Evolutionary conservation across 2,888 invertebrate species (phyloP).

Genomic region (Camponotus fellah): DNA sequence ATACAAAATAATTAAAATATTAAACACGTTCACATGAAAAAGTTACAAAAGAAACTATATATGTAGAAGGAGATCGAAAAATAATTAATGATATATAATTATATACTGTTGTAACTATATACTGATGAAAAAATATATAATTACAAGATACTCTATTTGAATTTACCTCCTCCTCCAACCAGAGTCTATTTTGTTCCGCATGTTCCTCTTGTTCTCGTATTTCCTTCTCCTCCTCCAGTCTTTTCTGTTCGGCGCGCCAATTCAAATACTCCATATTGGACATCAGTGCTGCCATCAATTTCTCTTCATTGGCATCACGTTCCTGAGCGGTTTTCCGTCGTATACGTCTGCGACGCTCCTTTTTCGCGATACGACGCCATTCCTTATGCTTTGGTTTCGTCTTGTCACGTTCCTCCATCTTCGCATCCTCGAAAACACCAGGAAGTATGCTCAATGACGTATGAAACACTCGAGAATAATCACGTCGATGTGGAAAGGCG

Average conservation of each 20-base stretch:
- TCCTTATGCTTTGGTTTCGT: constrained; percentile 79
- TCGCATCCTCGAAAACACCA: constrained; percentile 43
- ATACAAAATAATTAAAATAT: neutral
- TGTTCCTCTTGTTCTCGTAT: constrained; percentile 88
- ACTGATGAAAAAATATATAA: neutral
- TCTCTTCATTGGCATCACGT: constrained; percentile 88
- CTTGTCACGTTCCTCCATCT: constrained; percentile 60
- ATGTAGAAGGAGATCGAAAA: neutral
- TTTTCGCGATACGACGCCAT: constrained; percentile 92
- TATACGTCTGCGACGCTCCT: constrained; percentile 90
- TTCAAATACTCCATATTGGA: constrained; percentile 85
- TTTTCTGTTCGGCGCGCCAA: constrained; percentile 87
- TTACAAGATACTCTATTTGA: constrained; percentile 21
- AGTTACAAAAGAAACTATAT: neutral
- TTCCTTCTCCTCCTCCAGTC: constrained; percentile 87
- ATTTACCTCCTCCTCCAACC: constrained; percentile 89
- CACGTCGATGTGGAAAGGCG: constrained; percentile 2
- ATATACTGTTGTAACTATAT: neutral
- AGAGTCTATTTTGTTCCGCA: constrained; percentile 88
- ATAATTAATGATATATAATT: neutral
- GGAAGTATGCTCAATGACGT: neutral
- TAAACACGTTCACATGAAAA: neutral
- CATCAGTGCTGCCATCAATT: constrained; percentile 86
- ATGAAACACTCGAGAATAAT: constrained; percentile 3
- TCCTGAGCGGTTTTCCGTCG: constrained; percentile 88